Evolutionary conservation across 1,140 invertebrate species (phyloP).

Genomic region (Dreissena polymorpha): DNA sequence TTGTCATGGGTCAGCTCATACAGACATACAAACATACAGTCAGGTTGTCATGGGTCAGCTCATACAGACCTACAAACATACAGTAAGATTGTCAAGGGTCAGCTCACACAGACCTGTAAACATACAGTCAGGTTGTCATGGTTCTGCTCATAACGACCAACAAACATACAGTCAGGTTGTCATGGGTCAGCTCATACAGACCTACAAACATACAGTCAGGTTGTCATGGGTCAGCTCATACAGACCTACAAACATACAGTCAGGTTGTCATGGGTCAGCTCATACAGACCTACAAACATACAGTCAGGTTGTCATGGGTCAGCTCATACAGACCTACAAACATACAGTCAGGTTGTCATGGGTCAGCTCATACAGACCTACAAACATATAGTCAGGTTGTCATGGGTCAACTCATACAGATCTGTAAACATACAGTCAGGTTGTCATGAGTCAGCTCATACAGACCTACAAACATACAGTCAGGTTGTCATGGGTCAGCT

Average conservation of each 20-base stretch:
- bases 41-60: conserved; percentile 78
- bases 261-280: conserved; percentile 78
- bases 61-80: no score
- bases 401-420: conserved; percentile 76
- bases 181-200: conserved; percentile 76
- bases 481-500: conserved; percentile 78
- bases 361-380: conserved; percentile 76
- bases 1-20: conserved; percentile 79
- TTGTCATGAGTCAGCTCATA: conserved; percentile 79
- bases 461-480: no score
- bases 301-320: conserved; percentile 80
- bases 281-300: no score
- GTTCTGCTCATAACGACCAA: conserved; percentile 75
- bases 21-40: no score
- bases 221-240: conserved; percentile 79
- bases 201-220: no score
- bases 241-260: no score
- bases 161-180: conserved; percentile 81
- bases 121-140: conserved; percentile 80
- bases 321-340: conserved; percentile 77
- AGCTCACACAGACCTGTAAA: conserved; percentile 77
- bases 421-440: no score
- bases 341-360: conserved; percentile 80
- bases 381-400: conserved; percentile 80
- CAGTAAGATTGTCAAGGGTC: conserved; percentile 79